phyloP scores from a whole-genome alignment of 2,113 vertebrate species.

The Tachysurus fulvidraco region DNA sequence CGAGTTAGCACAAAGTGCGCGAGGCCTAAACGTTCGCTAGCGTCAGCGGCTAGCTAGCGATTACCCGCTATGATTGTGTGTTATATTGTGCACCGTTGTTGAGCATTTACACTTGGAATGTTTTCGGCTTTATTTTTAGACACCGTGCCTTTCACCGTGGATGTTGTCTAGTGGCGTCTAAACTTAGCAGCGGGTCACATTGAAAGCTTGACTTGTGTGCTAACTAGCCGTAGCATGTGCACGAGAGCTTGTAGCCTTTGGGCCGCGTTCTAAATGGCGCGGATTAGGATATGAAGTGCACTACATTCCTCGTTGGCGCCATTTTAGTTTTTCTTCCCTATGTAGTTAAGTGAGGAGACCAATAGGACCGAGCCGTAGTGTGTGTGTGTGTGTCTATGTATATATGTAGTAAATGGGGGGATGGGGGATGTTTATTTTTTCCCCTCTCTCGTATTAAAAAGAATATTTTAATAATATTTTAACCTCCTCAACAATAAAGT shows the following conservation, averaged over 20 bases:
- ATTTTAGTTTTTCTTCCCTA: neutral
- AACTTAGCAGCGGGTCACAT: neutral
- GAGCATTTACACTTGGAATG: neutral
- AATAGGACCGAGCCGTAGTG: neutral
- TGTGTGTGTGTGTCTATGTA: no score
- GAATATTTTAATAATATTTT: neutral
- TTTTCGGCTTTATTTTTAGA: neutral
- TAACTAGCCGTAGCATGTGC: slow-evolving; percentile 25
- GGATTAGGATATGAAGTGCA: neutral
- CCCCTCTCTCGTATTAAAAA: neutral
- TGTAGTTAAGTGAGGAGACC: neutral
- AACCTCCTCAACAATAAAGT: neutral
- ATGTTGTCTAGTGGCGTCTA: neutral
- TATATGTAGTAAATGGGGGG: slow-evolving; percentile 5
- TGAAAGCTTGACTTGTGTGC: neutral
- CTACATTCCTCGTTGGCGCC: neutral
- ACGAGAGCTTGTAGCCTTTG: slow-evolving; percentile 34
- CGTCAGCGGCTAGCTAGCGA: slow-evolving; percentile 5
- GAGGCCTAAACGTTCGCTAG: slow-evolving; percentile 48
- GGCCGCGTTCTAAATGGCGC: neutral
- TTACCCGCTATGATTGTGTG: no score
- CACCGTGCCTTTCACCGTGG: neutral
- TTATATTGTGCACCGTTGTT: neutral
- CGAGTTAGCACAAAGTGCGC: slow-evolving; percentile 49
- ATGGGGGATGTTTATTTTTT: neutral